A percentile compares a stretch with the other conserved stretches of the same genome.
phyloP scores from a whole-genome alignment of 2,113 vertebrate genomes.

The Eonycteris spelaea region DNA sequence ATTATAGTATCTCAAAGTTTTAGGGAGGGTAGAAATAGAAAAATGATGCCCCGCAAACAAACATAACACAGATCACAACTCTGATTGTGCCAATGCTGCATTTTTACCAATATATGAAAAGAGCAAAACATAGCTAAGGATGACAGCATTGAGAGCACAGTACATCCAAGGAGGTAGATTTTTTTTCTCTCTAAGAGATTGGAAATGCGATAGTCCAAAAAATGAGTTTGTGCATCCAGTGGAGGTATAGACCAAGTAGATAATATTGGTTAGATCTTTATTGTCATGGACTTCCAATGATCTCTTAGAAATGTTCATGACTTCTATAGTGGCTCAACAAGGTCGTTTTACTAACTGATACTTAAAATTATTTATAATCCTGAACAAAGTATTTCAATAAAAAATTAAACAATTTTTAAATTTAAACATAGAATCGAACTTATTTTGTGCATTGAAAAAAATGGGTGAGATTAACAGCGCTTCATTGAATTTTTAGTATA shows the following conservation, averaged over 20 bases:
- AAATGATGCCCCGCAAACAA: neutral
- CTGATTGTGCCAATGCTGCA: neutral
- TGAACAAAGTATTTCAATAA: conserved; percentile 30
- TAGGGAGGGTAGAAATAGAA: neutral
- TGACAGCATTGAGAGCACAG: neutral
- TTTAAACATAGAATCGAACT: neutral
- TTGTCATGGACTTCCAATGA: neutral
- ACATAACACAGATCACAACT: neutral
- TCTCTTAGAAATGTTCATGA: neutral
- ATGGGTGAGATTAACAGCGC: neutral
- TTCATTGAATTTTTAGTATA: neutral
- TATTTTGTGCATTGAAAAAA: neutral
- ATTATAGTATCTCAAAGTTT: neutral
- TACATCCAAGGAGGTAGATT: neutral
- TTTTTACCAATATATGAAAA: neutral
- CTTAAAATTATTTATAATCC: conserved; percentile 42
- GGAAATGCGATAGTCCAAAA: neutral
- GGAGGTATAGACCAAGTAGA: neutral
- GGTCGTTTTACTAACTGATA: neutral
- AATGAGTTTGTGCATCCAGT: neutral
- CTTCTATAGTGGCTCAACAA: neutral
- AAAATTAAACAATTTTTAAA: conserved; percentile 37
- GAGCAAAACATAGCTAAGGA: neutral
- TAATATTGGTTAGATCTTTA: neutral
- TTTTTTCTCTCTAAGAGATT: neutral